A percentile compares a stretch with the other conserved stretches of the same genome.
These are phyloP conservation scores for Chionodraco myersi DNA, from an alignment of 2,113 vertebrate species.

Conservation along the genomic window DNA sequence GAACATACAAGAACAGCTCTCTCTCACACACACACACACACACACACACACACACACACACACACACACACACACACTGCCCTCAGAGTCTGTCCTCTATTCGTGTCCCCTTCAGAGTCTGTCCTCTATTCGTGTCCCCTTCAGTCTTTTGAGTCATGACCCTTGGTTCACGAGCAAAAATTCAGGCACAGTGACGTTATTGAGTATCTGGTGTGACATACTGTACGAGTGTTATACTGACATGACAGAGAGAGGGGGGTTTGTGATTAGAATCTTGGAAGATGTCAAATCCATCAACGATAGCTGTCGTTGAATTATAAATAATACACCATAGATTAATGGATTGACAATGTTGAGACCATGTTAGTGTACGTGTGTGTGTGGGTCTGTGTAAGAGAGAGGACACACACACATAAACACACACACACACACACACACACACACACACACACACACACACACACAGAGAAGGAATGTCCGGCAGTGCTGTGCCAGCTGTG, in stretches of 20 bases:
- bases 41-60: conserved; percentile 12
- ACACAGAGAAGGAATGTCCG: conserved; percentile 69
- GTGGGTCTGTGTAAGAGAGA: conserved; percentile 8
- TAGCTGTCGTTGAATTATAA: conserved; percentile 11
- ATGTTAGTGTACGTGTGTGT: not conserved
- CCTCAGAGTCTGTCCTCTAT: conserved; percentile 42
- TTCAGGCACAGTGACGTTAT: conserved; percentile 45
- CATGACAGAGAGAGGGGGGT: conserved; percentile 2
- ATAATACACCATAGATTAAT: conserved; percentile 29
- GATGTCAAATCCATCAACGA: conserved; percentile 24
- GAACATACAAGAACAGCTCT: conserved; percentile 29
- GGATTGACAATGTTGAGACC: not conserved
- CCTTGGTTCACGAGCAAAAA: conserved; percentile 51
- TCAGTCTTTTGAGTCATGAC: conserved; percentile 51
- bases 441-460: conserved; percentile 40
- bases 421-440: conserved; percentile 27
- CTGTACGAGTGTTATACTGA: conserved; percentile 18
- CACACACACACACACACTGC: conserved; percentile 9
- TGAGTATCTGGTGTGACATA: conserved; percentile 2
- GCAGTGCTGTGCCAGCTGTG: conserved; percentile 67
- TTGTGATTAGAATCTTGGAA: conserved; percentile 4
- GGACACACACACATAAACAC: not conserved
- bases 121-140: conserved; percentile 42
- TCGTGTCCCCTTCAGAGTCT: conserved; percentile 47
- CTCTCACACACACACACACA: not conserved